Percentiles rank a stretch among this genome's conserved stretches.
phyloP scores from a whole-genome alignment of 2,888 invertebrate genomes.

The Troilus luridus region DNA sequence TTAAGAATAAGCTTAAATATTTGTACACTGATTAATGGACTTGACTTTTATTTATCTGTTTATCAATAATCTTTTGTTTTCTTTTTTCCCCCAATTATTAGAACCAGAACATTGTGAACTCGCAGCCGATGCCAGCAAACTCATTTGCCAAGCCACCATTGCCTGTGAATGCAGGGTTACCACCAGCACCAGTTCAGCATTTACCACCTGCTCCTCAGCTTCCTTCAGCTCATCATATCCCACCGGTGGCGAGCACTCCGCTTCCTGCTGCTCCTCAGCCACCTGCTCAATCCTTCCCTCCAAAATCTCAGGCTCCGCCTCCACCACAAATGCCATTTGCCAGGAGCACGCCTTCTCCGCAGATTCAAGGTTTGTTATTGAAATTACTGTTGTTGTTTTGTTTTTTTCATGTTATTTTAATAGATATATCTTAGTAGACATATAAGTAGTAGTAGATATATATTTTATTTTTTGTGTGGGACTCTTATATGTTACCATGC shows the following conservation, averaged over 20 bases:
- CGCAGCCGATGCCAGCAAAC: slow-evolving; percentile 9
- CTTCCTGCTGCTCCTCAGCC: background rate
- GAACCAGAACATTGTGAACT: slow-evolving; percentile 40
- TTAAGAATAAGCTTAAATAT: no score
- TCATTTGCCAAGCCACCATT: slow-evolving; percentile 31
- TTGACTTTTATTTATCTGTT: background rate
- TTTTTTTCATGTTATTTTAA: background rate
- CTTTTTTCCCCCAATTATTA: background rate
- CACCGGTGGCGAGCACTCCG: slow-evolving; percentile 18
- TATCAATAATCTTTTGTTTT: background rate
- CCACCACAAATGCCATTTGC: slow-evolving; percentile 55
- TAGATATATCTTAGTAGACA: no score
- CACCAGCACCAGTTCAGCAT: slow-evolving; percentile 29
- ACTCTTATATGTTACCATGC: no score
- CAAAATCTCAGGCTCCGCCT: slow-evolving; percentile 57
- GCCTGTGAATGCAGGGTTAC: background rate
- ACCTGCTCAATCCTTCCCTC: slow-evolving; percentile 16
- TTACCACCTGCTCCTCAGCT: slow-evolving; percentile 17
- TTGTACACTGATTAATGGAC: no score
- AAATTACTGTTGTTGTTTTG: background rate
- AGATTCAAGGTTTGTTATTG: slow-evolving; percentile 56
- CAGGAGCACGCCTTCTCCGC: slow-evolving; percentile 62
- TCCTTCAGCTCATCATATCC: slow-evolving; percentile 42
- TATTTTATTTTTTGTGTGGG: no score
- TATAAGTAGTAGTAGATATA: no score